Evolutionary conservation across 1,140 invertebrate genomes (phyloP).

Genomic region (Drosophila nigrodunni): DNA sequence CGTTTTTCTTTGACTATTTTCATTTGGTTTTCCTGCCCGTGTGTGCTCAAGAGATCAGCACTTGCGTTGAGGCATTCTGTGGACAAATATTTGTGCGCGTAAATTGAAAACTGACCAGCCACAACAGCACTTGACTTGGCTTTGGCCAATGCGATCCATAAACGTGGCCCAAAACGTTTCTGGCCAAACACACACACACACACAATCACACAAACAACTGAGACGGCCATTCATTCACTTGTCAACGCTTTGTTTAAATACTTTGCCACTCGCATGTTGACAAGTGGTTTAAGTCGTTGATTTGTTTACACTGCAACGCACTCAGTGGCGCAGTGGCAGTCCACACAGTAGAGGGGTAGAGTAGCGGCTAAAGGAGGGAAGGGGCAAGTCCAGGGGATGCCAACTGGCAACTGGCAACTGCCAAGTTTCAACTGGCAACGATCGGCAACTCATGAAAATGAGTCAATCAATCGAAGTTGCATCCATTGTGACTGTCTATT

Average conservation of each 20-base stretch:
- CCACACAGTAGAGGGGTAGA: background rate
- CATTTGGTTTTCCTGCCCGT: slow-evolving; percentile 36
- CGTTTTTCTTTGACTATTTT: slow-evolving; percentile 3
- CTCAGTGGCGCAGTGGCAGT: slow-evolving; percentile 33
- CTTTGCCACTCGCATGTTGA: slow-evolving; percentile 81
- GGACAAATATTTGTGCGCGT: slow-evolving; percentile 78
- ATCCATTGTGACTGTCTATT: slow-evolving; percentile 60
- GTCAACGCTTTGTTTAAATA: slow-evolving; percentile 82
- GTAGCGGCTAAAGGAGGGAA: background rate
- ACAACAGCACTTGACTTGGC: slow-evolving; percentile 72
- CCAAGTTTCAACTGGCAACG: slow-evolving; percentile 7
- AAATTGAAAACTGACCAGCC: slow-evolving; percentile 81
- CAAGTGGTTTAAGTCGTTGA: slow-evolving; percentile 83
- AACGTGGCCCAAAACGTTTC: slow-evolving; percentile 33
- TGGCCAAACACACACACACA: background rate
- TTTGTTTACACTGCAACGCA: slow-evolving; percentile 70
- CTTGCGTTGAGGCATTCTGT: slow-evolving; percentile 80
- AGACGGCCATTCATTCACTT: slow-evolving; percentile 76
- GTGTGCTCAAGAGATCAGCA: slow-evolving; percentile 78
- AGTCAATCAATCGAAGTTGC: slow-evolving; percentile 75
- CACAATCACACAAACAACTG: slow-evolving; percentile 12
- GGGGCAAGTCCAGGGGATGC: background rate
- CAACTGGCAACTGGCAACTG: background rate
- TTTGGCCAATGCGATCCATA: slow-evolving; percentile 9
- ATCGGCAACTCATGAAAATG: slow-evolving; percentile 67